Base-by-base conservation (phyloP, 1,140 invertebrate genomes). In the Bombus affinis region DNA sequence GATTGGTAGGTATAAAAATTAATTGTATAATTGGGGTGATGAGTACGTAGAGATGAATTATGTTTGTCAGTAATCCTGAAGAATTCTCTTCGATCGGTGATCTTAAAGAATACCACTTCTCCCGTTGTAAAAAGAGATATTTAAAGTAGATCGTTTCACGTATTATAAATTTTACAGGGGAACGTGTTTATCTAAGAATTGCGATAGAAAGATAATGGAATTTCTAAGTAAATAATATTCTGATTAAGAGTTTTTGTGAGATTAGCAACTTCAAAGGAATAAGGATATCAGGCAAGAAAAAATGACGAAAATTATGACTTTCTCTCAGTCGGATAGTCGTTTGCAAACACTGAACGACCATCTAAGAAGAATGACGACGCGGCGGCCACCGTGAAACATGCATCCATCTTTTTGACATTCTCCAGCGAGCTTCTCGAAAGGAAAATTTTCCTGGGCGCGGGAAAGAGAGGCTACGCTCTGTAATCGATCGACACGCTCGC, bases 401-500 rank as follows among this genome's bases (percentile, higher is more conserved):
- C 70, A 89, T 88, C 88, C 80, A 85, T 89, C 83, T 89, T 89
- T 88, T 89, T 82, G 37, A 78, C 75, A 39, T 44, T 42, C 57
- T 42, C 15, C 28, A 2, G 10, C 44, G n/a, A 53, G 10, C 44
- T 47, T 32, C 37, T 42, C 57, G 53, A 44, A 65, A 35, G 57
- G 75, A 78, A 78, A 62, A 65, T 77, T 78, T 89, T 74, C 68
- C 76, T 66, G 73, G 42, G 32, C 35, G 83, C 57, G 39, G 53
- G 73, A 53, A 71, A 59, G 59, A 62, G 53, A 72, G 53, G n/a
- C 57, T 35, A 57, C n/a, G 47, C 32, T 32, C 59, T 77, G 73
- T 82, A 87, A 90, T 87, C 88, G 89, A 90, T 90, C 89, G 89
- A 89, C 87, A 85, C 83, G 81, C 70, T 82, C 74, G 65, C 68